Conservation (phyloP, 2,888 invertebrate genomes). For the Meiosimyza platycephala region DNA sequence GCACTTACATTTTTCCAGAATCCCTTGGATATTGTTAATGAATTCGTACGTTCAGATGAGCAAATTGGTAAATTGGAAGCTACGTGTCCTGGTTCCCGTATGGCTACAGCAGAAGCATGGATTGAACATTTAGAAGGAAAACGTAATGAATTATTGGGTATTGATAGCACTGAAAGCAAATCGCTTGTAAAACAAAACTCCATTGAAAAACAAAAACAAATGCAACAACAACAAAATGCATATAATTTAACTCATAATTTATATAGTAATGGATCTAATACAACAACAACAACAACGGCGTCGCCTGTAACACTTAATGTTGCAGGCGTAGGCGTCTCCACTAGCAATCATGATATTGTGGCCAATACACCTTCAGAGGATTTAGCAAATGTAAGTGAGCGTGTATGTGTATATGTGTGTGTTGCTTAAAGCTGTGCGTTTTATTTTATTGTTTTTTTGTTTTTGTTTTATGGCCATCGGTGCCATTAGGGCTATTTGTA, state of each 20-base stretch:
- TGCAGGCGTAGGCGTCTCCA: slow-evolving; percentile 34
- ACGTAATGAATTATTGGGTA: slow-evolving; percentile 53
- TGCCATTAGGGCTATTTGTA: too few relatives aligned
- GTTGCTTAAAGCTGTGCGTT: background rate
- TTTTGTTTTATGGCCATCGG: background rate
- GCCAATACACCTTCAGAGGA: slow-evolving; percentile 59
- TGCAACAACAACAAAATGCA: background rate
- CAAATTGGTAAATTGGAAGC: slow-evolving; percentile 62
- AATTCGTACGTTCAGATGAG: slow-evolving; percentile 62
- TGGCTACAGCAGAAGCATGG: slow-evolving; percentile 66
- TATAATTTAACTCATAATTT: background rate
- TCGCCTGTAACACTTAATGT: slow-evolving; percentile 30
- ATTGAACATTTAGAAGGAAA: slow-evolving; percentile 62
- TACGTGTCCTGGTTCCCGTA: slow-evolving; percentile 62
- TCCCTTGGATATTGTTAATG: slow-evolving; percentile 53
- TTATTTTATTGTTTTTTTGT: background rate
- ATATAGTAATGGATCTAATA: slow-evolving; percentile 13
- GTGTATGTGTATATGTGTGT: background rate
- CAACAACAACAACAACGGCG: slow-evolving; percentile 33
- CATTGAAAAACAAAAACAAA: background rate
- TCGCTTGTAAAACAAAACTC: slow-evolving; percentile 4
- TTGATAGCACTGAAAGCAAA: slow-evolving; percentile 45
- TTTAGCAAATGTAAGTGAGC: slow-evolving; percentile 60
- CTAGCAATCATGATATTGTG: slow-evolving; percentile 47
- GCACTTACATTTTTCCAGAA: slow-evolving; percentile 37